A percentile compares a stretch with the other conserved stretches of the same genome.
These are phyloP conservation scores for Sapajus apella DNA, from an alignment of 2,113 vertebrate genomes.

Conservation along the genomic window DNA sequence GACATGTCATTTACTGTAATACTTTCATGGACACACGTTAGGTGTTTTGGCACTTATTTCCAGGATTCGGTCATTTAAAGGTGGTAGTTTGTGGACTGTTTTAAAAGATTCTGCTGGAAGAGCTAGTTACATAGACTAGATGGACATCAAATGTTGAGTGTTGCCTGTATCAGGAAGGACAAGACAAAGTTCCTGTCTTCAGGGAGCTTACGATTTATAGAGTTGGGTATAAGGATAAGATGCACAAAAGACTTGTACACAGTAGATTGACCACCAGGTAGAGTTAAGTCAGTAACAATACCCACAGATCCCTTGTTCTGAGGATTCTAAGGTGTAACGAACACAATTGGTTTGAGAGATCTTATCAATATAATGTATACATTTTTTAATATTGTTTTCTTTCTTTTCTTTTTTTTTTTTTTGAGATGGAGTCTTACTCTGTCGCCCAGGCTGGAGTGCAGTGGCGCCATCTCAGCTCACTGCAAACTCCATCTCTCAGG, in stretches of 20 bases:
- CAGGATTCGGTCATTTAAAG: not conserved
- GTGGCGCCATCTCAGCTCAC: not conserved
- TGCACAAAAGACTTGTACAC: not conserved
- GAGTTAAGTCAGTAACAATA: too few species aligned
- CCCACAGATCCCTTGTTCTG: accelerated
- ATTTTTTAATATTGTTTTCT: not conserved
- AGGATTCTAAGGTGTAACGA: not conserved
- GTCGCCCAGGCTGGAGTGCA: not conserved
- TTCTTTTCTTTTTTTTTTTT: not conserved
- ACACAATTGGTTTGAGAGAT: not conserved
- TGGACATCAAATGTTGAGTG: too few species aligned
- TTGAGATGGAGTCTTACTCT: not conserved
- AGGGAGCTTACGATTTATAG: not conserved
- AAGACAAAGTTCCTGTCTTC: not conserved
- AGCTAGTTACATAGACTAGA: not conserved
- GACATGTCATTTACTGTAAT: not conserved
- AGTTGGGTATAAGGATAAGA: accelerated
- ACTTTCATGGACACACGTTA: not conserved
- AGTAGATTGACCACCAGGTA: accelerated
- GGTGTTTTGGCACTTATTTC: not conserved
- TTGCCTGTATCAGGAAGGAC: not conserved
- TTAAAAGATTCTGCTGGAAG: not conserved
- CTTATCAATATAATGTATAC: accelerated
- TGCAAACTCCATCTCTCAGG: not conserved
- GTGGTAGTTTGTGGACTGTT: not conserved